phyloP scores from a whole-genome alignment of 2,888 invertebrate genomes.

The Pseudanteris insignis region DNA sequence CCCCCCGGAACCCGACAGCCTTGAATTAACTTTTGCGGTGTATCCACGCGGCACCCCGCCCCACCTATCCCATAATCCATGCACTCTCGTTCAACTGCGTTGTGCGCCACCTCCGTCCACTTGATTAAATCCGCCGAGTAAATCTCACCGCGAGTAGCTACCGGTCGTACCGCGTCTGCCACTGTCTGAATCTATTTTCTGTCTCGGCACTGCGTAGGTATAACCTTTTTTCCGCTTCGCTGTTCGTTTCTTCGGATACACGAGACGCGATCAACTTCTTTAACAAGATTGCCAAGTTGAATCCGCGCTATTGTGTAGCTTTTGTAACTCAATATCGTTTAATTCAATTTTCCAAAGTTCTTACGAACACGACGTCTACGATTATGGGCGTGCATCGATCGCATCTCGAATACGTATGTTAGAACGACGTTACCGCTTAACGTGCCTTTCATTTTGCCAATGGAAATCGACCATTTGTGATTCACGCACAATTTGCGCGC shows the following conservation, averaged over 20 bases:
- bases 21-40: too few species aligned
- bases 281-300: slow-evolving; percentile 19
- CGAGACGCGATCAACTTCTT: slow-evolving; percentile 23
- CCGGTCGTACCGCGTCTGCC: too few species aligned
- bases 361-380: slow-evolving; percentile 27
- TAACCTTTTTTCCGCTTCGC: slow-evolving; percentile 1
- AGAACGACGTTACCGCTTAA: too few species aligned
- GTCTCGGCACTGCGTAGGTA: slow-evolving; percentile 14
- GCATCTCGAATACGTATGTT: not conserved
- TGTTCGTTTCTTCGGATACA: slow-evolving; percentile 19
- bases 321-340: slow-evolving; percentile 21
- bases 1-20: too few species aligned
- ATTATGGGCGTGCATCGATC: not conserved
- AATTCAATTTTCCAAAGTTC: slow-evolving; percentile 20
- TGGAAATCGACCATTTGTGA: too few species aligned
- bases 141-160: too few species aligned
- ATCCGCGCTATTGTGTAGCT: slow-evolving; percentile 9
- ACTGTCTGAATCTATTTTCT: slow-evolving; percentile 10
- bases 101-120: too few species aligned
- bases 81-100: too few species aligned
- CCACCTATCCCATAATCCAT: too few species aligned
- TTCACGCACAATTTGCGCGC: too few species aligned
- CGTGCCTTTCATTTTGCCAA: too few species aligned
- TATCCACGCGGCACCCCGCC: too few species aligned
- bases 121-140: not conserved